Percentiles rank a stretch among this genome's conserved stretches.
phyloP scores from a whole-genome alignment of 2,797 vertebrate species.

The Lacerta bilineata region DNA sequence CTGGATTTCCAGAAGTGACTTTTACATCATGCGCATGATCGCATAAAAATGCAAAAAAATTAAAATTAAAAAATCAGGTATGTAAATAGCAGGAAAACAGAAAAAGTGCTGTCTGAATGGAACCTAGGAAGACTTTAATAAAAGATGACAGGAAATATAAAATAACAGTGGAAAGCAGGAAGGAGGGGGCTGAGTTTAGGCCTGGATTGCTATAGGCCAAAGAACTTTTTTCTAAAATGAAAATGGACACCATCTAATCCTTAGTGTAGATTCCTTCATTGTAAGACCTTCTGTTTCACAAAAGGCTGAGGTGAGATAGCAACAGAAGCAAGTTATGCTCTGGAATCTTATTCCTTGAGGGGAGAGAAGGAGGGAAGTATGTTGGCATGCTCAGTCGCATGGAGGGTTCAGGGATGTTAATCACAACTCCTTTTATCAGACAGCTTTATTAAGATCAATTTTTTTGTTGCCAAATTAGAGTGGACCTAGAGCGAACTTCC shows the following conservation, averaged over 20 bases:
- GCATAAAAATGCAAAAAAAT: too few relatives aligned
- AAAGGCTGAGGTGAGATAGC: constrained; percentile 59
- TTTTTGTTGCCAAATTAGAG: constrained; percentile 87
- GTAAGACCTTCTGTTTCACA: constrained; percentile 33
- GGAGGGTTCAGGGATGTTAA: constrained; percentile 84
- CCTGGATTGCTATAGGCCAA: neutral
- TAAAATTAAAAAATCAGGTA: too few relatives aligned
- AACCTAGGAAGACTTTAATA: constrained; percentile 3
- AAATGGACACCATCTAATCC: neutral
- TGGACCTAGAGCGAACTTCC: constrained; percentile 84
- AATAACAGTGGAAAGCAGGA: neutral
- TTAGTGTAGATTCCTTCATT: constrained; percentile 26
- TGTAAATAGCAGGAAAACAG: too few relatives aligned
- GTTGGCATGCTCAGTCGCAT: constrained; percentile 60
- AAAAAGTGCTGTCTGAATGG: too few relatives aligned
- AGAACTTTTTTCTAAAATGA: constrained; percentile 4
- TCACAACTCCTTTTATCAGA: constrained; percentile 87
- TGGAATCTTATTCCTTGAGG: constrained; percentile 65
- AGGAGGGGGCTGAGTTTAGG: neutral
- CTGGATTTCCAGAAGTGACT: too few relatives aligned
- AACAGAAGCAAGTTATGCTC: constrained; percentile 62
- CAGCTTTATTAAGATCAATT: constrained; percentile 90
- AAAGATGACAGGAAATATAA: constrained; percentile 32
- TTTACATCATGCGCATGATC: too few relatives aligned
- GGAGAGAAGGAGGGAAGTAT: constrained; percentile 29